A percentile compares a stretch with the other conserved stretches of the same genome.
phyloP scores from a whole-genome alignment of 2,888 invertebrate species.

The Caenorhabditis imperialis region DNA sequence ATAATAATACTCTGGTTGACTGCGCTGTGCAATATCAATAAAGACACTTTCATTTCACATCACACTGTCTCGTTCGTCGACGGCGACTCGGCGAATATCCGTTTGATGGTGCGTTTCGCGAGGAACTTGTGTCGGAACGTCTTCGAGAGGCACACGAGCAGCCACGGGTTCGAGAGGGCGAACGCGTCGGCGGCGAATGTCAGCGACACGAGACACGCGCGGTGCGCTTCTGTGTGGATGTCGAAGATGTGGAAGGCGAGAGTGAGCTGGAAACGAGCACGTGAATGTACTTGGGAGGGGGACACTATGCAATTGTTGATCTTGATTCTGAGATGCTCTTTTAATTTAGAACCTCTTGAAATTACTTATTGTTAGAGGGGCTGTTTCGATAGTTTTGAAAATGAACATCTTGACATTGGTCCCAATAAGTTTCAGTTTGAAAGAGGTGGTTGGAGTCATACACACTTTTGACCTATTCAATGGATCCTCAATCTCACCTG shows the following conservation, averaged over 20 bases:
- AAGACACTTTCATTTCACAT: constrained; percentile 3
- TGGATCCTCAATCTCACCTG: constrained; percentile 43
- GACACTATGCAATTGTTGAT: too few species aligned
- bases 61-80: constrained; percentile 46
- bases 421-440: too few species aligned
- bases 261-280: constrained; percentile 47
- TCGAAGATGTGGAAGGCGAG: constrained; percentile 52
- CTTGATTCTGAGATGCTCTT: too few species aligned
- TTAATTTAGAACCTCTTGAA: too few species aligned
- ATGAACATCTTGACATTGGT: too few species aligned
- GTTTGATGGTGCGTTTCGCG: constrained; percentile 19
- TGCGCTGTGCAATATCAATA: constrained; percentile 5
- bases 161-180: constrained; percentile 62
- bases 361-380: background rate
- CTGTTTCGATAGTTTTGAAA: background rate
- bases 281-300: background rate
- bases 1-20: constrained; percentile 43
- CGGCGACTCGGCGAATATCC: constrained; percentile 39
- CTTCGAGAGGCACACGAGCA: constrained; percentile 54
- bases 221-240: constrained; percentile 38
- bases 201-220: constrained; percentile 38
- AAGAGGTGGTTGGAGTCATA: too few species aligned
- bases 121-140: constrained; percentile 49
- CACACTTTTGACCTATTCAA: background rate
- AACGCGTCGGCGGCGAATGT: constrained; percentile 57